Evolutionary conservation across 2,888 invertebrate genomes (phyloP), one percentile per base, ranked within the genome.

Genomic region (Sycophila texana): DNA sequence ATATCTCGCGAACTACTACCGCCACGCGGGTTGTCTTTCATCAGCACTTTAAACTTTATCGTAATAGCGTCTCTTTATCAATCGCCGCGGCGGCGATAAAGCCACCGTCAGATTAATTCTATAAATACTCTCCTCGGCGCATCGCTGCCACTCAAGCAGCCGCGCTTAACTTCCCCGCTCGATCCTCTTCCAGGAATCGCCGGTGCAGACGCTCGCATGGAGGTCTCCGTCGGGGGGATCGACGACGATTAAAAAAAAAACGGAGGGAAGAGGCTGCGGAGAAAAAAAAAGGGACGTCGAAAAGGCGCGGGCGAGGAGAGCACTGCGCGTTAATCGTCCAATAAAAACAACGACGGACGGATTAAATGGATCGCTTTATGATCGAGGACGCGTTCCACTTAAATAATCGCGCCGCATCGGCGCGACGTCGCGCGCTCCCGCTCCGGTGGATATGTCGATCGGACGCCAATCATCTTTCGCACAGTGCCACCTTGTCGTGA

Each of bases 331-430:
- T 53, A 71, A 77, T 71, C 76, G 58, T 26, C 39, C 58, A 71
- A 77, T 65, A 71, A 65, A 71, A 71, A 57, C 70, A 70, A 51
- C 22, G 49, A 53, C 53, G 16, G 10, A 7, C 20, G 77, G 77
- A 80, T 80, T 80, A 74, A 74, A 63, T 30, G 10, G 39, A 67
- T 76, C 57, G 72, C 70, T 63, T 67, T 55, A 57, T 22, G 76
- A 80, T 80, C 80, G 80, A 80, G 80, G 80, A 80, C 80, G 73
- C 74, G 77, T 77, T 77, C 74, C 71, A 80, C 74, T 80, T 80
- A 80, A 77, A 68, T 76, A 74, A 77, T 77, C 74, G 51, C 67
- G 61, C 26, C 30, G 60, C 51, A 70, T 70, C 49, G 30, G 51
- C 75, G 10, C 67, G 39, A 39, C 63, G 39, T 18, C 26, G 74